Evolutionary conservation across 1,140 invertebrate species (phyloP).

Genomic region (Drosophila chauvacae): DNA sequence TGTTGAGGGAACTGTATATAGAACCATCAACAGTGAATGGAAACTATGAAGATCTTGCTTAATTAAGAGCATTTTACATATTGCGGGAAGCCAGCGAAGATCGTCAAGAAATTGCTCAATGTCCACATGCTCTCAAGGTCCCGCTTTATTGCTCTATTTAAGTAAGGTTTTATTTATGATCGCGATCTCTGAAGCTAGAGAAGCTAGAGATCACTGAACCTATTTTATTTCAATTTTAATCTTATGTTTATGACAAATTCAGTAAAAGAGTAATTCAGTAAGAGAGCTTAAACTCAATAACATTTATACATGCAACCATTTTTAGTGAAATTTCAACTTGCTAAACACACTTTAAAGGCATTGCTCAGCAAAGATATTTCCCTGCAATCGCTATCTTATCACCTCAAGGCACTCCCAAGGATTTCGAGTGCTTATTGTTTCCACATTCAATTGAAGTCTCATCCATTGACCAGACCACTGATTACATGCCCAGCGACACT

Average conservation of each 20-base stretch:
- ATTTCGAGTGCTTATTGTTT: constrained; percentile 9
- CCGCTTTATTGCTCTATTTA: constrained; percentile 15
- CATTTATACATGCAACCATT: neutral
- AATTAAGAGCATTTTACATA: constrained; percentile 42
- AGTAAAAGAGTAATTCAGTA: no score
- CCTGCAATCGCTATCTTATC: constrained; percentile 29
- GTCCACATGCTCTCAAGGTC: constrained; percentile 2
- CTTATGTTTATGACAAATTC: no score
- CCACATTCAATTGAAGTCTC: constrained; percentile 5
- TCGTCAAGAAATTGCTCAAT: constrained; percentile 19
- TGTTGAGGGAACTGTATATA: constrained; percentile 3
- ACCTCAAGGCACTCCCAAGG: neutral
- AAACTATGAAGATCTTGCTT: constrained; percentile 45
- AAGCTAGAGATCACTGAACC: neutral
- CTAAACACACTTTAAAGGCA: constrained; percentile 7
- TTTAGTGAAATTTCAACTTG: neutral
- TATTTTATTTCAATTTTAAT: neutral
- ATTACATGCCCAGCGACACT: constrained; percentile 26
- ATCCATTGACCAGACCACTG: neutral
- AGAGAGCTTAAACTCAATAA: neutral
- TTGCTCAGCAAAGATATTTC: neutral
- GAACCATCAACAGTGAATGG: constrained; percentile 43
- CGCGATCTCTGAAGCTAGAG: neutral
- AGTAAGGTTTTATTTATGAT: constrained; percentile 5
- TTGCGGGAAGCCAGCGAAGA: neutral